Evolutionary conservation across 1,140 invertebrate genomes (phyloP).

Genomic region (Drosophila santomea): DNA sequence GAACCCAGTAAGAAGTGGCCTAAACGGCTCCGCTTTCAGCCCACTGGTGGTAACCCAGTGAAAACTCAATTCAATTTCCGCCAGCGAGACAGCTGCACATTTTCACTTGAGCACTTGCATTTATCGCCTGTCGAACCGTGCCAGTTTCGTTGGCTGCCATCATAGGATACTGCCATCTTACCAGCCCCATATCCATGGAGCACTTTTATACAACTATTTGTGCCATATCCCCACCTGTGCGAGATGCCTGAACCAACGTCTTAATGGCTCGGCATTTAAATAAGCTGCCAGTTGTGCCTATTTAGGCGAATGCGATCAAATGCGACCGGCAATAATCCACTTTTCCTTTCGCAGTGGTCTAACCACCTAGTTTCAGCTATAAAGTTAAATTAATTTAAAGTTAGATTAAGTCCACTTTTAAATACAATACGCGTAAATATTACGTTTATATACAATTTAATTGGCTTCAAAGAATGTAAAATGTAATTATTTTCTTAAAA

Average conservation of each 20-base stretch:
- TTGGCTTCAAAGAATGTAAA: too few species aligned
- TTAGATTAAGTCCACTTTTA: too few species aligned
- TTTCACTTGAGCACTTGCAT: slow-evolving; percentile 67
- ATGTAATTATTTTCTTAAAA: too few species aligned
- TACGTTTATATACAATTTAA: too few species aligned
- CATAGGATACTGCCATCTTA: background rate
- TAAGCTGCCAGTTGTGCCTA: slow-evolving; percentile 50
- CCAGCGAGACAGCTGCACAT: slow-evolving; percentile 56
- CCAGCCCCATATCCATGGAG: background rate
- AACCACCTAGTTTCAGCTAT: background rate
- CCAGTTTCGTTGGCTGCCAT: slow-evolving; percentile 30
- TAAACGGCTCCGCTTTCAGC: slow-evolving; percentile 10
- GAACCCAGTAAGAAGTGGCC: slow-evolving; percentile 3
- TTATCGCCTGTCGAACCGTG: slow-evolving; percentile 63
- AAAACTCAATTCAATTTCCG: slow-evolving; percentile 71
- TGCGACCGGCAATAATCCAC: too few species aligned
- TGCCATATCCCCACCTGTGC: slow-evolving; percentile 10
- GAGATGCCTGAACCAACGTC: slow-evolving; percentile 1
- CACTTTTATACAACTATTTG: slow-evolving; percentile 38
- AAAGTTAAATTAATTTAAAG: too few species aligned
- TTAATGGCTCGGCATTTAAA: slow-evolving; percentile 58
- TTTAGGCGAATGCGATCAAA: slow-evolving; percentile 30
- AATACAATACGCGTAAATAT: too few species aligned
- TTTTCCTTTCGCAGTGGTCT: background rate
- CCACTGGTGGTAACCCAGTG: slow-evolving; percentile 15